Conservation (phyloP, 2,113 vertebrate genomes). For the Pteruthius melanotis region DNA sequence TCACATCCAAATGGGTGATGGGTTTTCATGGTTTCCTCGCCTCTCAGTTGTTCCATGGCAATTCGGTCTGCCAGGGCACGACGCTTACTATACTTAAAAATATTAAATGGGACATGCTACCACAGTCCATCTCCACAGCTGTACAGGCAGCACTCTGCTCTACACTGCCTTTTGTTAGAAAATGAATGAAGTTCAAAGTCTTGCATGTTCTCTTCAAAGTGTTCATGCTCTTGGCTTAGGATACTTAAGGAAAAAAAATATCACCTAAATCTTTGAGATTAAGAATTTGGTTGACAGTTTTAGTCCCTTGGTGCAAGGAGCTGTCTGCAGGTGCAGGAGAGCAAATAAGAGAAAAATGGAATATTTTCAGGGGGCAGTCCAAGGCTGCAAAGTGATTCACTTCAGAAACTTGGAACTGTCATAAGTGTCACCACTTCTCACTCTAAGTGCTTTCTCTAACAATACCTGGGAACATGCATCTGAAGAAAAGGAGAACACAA, state of each 20-base stretch:
- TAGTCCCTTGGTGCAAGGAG: background rate
- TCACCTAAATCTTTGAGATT: background rate
- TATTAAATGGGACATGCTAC: background rate
- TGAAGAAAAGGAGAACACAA: background rate
- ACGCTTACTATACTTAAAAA: background rate
- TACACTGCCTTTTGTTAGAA: background rate
- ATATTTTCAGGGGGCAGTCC: slow-evolving; percentile 21
- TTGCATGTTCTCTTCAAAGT: background rate
- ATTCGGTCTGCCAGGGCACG: background rate
- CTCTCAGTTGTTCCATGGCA: background rate
- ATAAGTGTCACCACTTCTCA: slow-evolving; percentile 27
- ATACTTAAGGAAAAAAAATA: background rate
- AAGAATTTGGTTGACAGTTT: background rate
- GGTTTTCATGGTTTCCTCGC: background rate
- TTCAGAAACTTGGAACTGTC: slow-evolving; percentile 5
- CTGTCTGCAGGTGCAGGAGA: background rate
- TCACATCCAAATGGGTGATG: background rate
- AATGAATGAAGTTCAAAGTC: background rate
- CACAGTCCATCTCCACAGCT: background rate
- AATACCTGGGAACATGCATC: background rate
- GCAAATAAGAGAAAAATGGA: slow-evolving; percentile 35
- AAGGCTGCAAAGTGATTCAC: background rate
- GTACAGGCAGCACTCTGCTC: background rate
- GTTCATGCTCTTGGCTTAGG: background rate
- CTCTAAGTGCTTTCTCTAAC: slow-evolving; percentile 16